Evolutionary conservation across 2,797 vertebrate genomes (phyloP), one percentile per base, ranked within the genome.

Genomic region (Chelonia mydas): DNA sequence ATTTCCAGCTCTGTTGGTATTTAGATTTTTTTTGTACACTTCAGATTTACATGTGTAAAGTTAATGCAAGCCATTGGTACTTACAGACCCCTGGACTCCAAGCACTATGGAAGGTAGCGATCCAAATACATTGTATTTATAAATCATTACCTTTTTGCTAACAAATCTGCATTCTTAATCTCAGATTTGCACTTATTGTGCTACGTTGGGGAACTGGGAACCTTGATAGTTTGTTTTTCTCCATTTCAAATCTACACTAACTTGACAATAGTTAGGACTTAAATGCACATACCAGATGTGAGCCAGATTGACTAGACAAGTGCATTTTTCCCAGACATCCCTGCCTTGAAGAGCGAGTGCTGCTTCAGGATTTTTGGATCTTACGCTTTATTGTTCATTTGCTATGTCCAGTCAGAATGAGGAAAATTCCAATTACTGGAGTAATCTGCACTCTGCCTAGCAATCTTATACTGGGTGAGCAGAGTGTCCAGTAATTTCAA

Each of bases 241-340:
- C 87, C 45, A 11, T 85, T 91, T 90, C 17, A 82, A 84, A 41
- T 83, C 49, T 33, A 47, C 23, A 25, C 3, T 41, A 7, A 15
- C 0, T 2, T 93, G 2, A n/a, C 74, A 50, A 17, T 68, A 25
- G 53, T 9, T 54, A 53, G 23, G 81, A 5, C 6, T 89, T 82
- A 82, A 86, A 1, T 0, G 0, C 4, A 13, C 4, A 3, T 89
- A 47, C 45, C 45, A 45, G 25, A 27, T 76, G 27, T 4, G 5
- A 51, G 61, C 61, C 85, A 90, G 53, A 5, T 78, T 61, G 4
- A 15, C 86, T 41, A 72, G 37, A 53, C 2, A 41, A 5, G 16
- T 78, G 28, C 17, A 27, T 84, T 88, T 76, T 79, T 17, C 10
- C 13, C 5, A 55, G 1, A 89, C 45, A 23, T 1, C 16, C 6